phyloP scores from a whole-genome alignment of 2,888 invertebrate species.

The Plagodis pulveraria region DNA sequence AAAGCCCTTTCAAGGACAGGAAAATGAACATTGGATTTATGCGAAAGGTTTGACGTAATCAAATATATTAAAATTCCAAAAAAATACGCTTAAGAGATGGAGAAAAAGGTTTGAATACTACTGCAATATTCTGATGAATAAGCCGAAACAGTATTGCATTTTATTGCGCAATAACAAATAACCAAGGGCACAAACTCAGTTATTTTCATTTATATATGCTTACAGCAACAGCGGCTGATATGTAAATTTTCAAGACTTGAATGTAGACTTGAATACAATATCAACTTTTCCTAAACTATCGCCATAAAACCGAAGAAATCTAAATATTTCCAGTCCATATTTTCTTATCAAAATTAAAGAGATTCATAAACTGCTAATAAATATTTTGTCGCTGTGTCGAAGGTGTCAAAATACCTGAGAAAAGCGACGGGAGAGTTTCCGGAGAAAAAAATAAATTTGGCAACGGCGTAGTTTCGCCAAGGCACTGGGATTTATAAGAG shows the following conservation, averaged over 20 bases:
- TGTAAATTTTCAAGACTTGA: neutral
- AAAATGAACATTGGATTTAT: slow-evolving; percentile 11
- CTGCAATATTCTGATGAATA: neutral
- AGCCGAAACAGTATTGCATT: no score
- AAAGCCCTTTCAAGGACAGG: slow-evolving; percentile 1
- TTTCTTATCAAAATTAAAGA: slow-evolving; percentile 23
- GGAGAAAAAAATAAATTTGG: slow-evolving; percentile 36
- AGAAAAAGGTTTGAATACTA: neutral
- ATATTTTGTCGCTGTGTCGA: slow-evolving; percentile 37
- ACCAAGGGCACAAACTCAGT: slow-evolving; percentile 3
- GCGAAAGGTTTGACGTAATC: slow-evolving; percentile 9
- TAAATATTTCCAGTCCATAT: slow-evolving; percentile 16
- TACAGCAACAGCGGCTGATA: slow-evolving; percentile 12
- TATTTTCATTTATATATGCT: slow-evolving; percentile 1
- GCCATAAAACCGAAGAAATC: slow-evolving; percentile 10
- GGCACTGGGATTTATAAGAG: slow-evolving; percentile 11
- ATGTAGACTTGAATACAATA: slow-evolving; percentile 23
- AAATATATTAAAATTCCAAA: neutral
- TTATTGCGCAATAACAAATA: no score
- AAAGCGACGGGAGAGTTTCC: slow-evolving; percentile 12
- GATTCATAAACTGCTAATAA: slow-evolving; percentile 39
- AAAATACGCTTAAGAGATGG: neutral
- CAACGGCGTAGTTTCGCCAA: slow-evolving; percentile 18
- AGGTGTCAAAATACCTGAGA: slow-evolving; percentile 33
- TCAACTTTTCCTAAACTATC: slow-evolving; percentile 21